Evolutionary conservation across 2,888 invertebrate species (phyloP), one percentile per base, ranked within the genome.

Genomic region (Melieria omissa): DNA sequence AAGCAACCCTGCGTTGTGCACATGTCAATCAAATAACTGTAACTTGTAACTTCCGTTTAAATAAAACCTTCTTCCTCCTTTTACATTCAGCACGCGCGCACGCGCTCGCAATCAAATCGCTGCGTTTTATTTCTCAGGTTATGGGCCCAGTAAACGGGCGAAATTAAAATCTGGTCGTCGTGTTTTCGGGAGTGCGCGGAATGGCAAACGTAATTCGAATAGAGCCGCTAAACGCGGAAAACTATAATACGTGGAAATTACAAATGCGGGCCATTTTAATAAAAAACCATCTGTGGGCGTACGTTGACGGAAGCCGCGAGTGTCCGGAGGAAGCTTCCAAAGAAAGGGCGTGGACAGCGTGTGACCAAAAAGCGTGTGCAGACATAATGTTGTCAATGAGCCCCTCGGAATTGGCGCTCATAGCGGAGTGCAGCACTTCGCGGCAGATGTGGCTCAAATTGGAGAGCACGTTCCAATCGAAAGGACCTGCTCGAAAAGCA

Each of bases 401-500:
- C 5, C 58, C 73, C n/a, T 65, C 70, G 16, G 74, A 74, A 47
- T 49, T 73, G n/a, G 64, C 54, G 5, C 64, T 49, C 45, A 70
- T 74, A 14, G 8, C 65, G 1, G 69, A 70, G 12, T 74, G 60
- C 12, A 9, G 8, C 6, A 74, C 73, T 60, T 80, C 85, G 1
- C 76, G 77, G 6, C 81, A 82, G 6, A 77, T 85, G 44, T 87
- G 86, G 87, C 9, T 73, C 4, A 86, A 81, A 73, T 74, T 87
- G 14, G 70, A 83, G 46, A 44, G 29, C 4, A 83, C 83, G n/a
- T 84, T 83, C 65, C 79, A 83, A 72, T 85, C 85, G 16, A 79
- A 77, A 55, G 85, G 85, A 5, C 85, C 85, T 1, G 85, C 85
- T 2, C 71, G 83, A 60, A 86, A 87, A 70, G 86, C 85, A 0